Evolutionary conservation across 2,797 vertebrate genomes (phyloP).

Genomic region (Nannoperca australis): DNA sequence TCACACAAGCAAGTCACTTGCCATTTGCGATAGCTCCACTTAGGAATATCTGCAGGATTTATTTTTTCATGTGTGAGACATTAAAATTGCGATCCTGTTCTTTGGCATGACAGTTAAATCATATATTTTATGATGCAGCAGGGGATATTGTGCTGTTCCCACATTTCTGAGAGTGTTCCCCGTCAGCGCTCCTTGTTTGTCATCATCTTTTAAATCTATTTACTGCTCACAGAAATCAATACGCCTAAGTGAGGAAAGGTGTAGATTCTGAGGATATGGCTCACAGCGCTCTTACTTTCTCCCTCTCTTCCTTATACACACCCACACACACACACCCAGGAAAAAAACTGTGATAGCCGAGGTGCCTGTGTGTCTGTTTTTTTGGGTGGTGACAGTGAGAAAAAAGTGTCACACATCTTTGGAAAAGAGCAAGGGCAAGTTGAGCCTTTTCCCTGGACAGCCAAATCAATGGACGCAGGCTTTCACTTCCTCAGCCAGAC

Average conservation of each 20-base stretch:
- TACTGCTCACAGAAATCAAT: constrained; percentile 87
- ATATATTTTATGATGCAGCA: constrained; percentile 77
- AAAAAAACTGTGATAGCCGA: constrained; percentile 43
- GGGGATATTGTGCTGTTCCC: constrained; percentile 82
- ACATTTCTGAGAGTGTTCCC: constrained; percentile 82
- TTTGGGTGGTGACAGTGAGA: constrained; percentile 52
- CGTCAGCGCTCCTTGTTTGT: constrained; percentile 84
- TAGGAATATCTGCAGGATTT: constrained; percentile 53
- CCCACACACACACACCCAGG: constrained; percentile 23
- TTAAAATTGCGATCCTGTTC: constrained; percentile 71
- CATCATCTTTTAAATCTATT: constrained; percentile 88
- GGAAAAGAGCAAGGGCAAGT: constrained; percentile 66
- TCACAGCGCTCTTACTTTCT: constrained; percentile 55
- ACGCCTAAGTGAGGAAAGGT: constrained; percentile 86
- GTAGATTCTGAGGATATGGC: constrained; percentile 79
- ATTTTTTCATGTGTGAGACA: constrained; percentile 60
- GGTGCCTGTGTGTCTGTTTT: constrained; percentile 44
- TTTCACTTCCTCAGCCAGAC: constrained; percentile 76
- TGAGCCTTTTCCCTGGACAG: constrained; percentile 71
- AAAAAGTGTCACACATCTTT: constrained; percentile 70
- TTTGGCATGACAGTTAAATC: constrained; percentile 76
- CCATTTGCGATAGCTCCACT: constrained; percentile 45
- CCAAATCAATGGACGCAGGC: constrained; percentile 75
- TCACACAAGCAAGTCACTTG: constrained; percentile 34
- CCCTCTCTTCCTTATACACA: constrained; percentile 22